Conservation (phyloP, 2,888 invertebrate genomes). For the Nowickia ferox region DNA sequence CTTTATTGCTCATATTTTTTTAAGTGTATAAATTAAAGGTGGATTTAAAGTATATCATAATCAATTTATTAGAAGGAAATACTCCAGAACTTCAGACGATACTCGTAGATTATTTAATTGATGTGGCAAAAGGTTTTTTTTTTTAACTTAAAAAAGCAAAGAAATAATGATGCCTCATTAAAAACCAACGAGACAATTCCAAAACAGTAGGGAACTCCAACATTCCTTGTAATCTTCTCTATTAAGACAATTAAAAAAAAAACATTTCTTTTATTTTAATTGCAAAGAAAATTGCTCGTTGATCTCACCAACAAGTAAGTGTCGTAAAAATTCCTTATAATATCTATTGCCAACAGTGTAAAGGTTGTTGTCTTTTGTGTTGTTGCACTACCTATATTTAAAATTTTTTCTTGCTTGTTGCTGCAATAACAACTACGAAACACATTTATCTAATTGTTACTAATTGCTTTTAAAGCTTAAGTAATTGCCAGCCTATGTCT, state of each 20-base stretch:
- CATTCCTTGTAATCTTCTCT: not conserved
- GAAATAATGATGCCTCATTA: no score
- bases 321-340: slow-evolving; percentile 50
- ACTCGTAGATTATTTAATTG: no score
- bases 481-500: slow-evolving; percentile 65
- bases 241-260: slow-evolving; percentile 11
- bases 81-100: no score
- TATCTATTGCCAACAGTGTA: slow-evolving; percentile 51
- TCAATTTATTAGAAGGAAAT: no score
- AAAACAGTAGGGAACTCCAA: not conserved
- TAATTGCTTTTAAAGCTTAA: slow-evolving; percentile 67
- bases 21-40: no score
- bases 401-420: not conserved
- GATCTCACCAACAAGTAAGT: not conserved
- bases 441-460: slow-evolving; percentile 68
- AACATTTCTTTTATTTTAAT: not conserved
- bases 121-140: no score
- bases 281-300: slow-evolving; percentile 24
- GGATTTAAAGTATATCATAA: no score
- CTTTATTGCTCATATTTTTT: no score
- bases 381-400: slow-evolving; percentile 21
- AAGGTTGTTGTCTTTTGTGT: slow-evolving; percentile 39
- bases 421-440: slow-evolving; percentile 42
- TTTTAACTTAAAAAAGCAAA: no score
- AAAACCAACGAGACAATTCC: not conserved